A percentile compares a stretch with the other conserved stretches of the same genome.
Evolutionary conservation across 2,888 invertebrate genomes (phyloP).

Genomic region (Amphipoea lucens): DNA sequence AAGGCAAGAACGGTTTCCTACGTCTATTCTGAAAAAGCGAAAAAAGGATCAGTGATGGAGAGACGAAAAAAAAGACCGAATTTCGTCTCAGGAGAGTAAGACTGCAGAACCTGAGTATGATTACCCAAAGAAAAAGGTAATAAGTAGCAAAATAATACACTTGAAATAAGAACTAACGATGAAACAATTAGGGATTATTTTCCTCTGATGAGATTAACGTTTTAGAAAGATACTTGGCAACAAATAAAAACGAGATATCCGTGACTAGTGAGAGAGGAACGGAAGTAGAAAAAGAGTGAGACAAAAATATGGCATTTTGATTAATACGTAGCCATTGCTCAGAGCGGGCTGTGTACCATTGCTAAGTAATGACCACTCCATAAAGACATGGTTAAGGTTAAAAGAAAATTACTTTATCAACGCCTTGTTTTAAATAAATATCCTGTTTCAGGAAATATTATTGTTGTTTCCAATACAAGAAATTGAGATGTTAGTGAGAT

Average conservation of each 20-base stretch:
- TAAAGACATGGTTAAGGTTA: constrained; percentile 91
- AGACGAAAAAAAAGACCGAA: constrained; percentile 88
- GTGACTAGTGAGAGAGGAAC: constrained; percentile 85
- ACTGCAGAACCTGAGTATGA: constrained; percentile 86
- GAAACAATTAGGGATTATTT: constrained; percentile 65
- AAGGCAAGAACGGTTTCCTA: constrained; percentile 85
- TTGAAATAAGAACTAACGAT: constrained; percentile 58
- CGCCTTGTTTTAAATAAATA: constrained; percentile 91
- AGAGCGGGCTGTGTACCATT: constrained; percentile 90
- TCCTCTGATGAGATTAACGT: constrained; percentile 58
- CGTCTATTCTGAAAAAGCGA: constrained; percentile 88
- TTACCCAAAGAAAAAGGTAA: constrained; percentile 67
- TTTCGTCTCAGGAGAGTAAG: constrained; percentile 90
- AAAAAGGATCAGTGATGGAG: constrained; percentile 87
- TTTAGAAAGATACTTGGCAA: constrained; percentile 75
- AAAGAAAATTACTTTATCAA: constrained; percentile 91
- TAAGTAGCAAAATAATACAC: constrained; percentile 57
- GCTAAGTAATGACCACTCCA: constrained; percentile 91
- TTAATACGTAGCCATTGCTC: constrained; percentile 90
- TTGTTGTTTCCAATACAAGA: constrained; percentile 90
- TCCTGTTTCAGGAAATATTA: constrained; percentile 91
- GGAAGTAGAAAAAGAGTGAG: constrained; percentile 81
- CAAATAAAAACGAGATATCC: constrained; percentile 85
- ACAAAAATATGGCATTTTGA: constrained; percentile 89
- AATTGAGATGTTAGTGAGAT: constrained; percentile 89